Percentiles rank a stretch among this genome's conserved stretches.
Evolutionary conservation across 2,797 vertebrate genomes (phyloP).

Genomic region (Amphiprion clarkii): DNA sequence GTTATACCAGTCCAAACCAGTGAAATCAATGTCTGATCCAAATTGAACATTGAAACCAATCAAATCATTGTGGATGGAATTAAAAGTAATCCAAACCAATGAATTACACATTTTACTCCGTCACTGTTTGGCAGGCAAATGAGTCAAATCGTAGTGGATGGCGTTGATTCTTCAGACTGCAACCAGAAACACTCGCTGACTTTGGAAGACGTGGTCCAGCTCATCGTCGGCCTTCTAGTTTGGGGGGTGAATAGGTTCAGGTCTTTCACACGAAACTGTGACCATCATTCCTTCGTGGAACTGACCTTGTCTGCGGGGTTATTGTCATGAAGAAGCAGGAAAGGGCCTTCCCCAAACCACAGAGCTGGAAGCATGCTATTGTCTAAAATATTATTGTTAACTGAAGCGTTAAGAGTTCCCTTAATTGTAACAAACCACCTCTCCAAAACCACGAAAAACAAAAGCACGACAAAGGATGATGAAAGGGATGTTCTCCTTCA

Average conservation of each 20-base stretch:
- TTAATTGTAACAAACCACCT: not conserved
- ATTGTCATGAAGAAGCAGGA: slow-evolving; percentile 1
- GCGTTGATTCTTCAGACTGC: too few species aligned
- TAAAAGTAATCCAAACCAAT: too few species aligned
- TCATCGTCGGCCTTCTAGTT: not conserved
- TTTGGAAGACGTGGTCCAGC: not conserved
- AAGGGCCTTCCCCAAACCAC: not conserved
- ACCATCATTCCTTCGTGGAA: not conserved
- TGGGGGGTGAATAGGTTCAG: too few species aligned
- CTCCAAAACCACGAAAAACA: not conserved
- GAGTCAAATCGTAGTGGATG: too few species aligned
- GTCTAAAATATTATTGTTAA: slow-evolving; percentile 1
- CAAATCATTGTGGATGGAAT: too few species aligned
- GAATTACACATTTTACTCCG: too few species aligned
- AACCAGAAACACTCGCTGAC: too few species aligned
- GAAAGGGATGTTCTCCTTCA: not conserved
- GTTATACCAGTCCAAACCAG: too few species aligned
- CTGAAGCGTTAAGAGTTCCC: not conserved
- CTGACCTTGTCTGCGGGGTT: not conserved
- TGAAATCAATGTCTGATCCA: too few species aligned
- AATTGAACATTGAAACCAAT: too few species aligned
- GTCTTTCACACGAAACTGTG: slow-evolving; percentile 3
- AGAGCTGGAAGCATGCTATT: slow-evolving; percentile 4
- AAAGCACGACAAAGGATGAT: slow-evolving; percentile 4
- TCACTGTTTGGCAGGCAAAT: too few species aligned